phyloP scores from a whole-genome alignment of 1,140 invertebrate genomes.

The Dryas iulia region DNA sequence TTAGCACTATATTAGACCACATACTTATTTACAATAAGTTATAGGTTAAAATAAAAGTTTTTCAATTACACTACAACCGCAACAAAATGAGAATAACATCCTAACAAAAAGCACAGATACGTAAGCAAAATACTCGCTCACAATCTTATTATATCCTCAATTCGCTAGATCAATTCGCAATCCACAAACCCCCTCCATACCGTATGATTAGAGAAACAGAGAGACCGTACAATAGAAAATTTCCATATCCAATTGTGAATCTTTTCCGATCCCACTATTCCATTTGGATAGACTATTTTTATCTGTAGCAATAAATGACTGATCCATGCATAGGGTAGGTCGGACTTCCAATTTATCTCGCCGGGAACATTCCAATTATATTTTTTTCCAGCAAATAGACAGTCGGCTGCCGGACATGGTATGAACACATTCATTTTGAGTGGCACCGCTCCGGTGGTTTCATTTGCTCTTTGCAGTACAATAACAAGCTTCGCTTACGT shows the following conservation, averaged over 20 bases:
- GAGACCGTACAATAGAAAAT: conserved; percentile 26
- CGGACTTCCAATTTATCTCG: conserved; percentile 58
- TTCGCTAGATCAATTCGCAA: background rate
- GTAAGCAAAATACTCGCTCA: background rate
- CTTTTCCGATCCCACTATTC: conserved; percentile 23
- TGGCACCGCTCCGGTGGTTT: conserved; percentile 47
- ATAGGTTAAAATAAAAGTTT: background rate
- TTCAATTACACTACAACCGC: background rate
- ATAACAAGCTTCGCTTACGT: conserved; percentile 22
- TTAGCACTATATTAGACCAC: too few relatives aligned
- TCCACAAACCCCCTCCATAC: conserved; percentile 6
- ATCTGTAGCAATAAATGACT: conserved; percentile 43
- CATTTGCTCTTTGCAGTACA: conserved; percentile 48
- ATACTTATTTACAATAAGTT: too few relatives aligned
- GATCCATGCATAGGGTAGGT: conserved; percentile 45
- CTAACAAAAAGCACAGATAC: background rate
- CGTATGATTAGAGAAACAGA: conserved; percentile 24
- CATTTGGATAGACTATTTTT: conserved; percentile 33
- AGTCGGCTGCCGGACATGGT: conserved; percentile 31
- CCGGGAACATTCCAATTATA: conserved; percentile 69
- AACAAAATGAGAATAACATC: background rate
- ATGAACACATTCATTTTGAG: conserved; percentile 48
- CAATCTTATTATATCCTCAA: background rate
- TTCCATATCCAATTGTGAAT: conserved; percentile 33
- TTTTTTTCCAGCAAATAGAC: conserved; percentile 61